Evolutionary conservation across 2,888 invertebrate species (phyloP).

Genomic region (Morinoia aosen): DNA sequence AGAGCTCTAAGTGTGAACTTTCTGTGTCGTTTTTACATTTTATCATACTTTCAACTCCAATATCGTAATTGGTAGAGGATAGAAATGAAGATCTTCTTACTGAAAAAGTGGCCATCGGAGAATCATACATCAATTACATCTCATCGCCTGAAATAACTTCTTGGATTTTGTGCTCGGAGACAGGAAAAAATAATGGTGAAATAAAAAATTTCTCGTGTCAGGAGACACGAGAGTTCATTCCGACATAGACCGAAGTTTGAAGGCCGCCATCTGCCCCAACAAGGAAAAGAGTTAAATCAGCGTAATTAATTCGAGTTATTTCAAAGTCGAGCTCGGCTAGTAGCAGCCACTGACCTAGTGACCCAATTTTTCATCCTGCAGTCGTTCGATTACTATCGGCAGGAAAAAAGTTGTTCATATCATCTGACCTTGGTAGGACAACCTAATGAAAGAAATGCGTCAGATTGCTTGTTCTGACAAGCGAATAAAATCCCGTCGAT

Average conservation of each 20-base stretch:
- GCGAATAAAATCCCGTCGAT: not conserved
- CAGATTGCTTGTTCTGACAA: not conserved
- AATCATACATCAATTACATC: not conserved
- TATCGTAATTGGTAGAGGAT: not conserved
- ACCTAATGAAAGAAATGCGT: not conserved
- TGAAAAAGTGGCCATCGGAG: not conserved
- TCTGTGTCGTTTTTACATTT: not conserved
- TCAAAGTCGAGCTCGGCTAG: too few relatives aligned
- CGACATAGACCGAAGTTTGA: not conserved
- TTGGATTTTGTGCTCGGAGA: not conserved
- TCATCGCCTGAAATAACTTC: not conserved
- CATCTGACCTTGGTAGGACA: not conserved
- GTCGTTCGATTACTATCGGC: not conserved
- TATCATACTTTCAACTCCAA: not conserved
- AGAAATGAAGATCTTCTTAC: not conserved
- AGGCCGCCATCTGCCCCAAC: not conserved
- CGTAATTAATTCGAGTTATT: not conserved
- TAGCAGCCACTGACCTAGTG: conserved; percentile 4
- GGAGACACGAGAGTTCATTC: not conserved
- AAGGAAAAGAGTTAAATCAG: not conserved
- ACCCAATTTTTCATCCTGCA: not conserved
- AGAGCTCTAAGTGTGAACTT: too few relatives aligned
- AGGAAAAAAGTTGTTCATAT: not conserved
- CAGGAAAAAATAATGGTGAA: not conserved
- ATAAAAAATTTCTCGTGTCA: not conserved